Evolutionary conservation across 2,113 vertebrate species (phyloP).

Genomic region (Cervus canadensis): DNA sequence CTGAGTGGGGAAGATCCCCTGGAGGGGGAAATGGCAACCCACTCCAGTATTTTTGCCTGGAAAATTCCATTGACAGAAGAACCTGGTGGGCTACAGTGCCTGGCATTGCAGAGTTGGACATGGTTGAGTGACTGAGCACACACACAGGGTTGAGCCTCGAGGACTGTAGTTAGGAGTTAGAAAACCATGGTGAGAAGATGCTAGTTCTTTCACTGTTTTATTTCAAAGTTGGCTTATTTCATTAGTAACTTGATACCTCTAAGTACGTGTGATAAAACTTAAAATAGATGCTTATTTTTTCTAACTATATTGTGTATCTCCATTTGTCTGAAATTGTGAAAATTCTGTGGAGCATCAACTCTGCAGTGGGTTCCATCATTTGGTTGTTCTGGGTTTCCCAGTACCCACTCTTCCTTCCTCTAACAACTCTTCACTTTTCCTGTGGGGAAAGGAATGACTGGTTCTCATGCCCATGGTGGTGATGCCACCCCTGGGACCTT

Average conservation of each 20-base stretch:
- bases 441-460: not conserved
- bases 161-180: not conserved
- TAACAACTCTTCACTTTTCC: not conserved
- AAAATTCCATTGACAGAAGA: not conserved
- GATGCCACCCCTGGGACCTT: not conserved
- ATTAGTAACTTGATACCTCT: not conserved
- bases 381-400: not conserved
- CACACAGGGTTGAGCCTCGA: not conserved
- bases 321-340: not conserved
- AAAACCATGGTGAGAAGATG: not conserved
- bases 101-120: not conserved
- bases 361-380: not conserved
- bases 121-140: not conserved
- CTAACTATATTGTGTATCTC: not conserved
- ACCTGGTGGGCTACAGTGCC: not conserved
- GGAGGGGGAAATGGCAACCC: not conserved
- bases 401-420: not conserved
- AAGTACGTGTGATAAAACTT: not conserved
- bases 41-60: not conserved
- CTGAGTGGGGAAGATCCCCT: not conserved
- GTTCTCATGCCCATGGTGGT: not conserved
- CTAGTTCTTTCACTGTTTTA: not conserved
- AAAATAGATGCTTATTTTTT: not conserved
- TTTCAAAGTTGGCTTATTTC: not conserved
- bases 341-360: not conserved